phyloP scores from a whole-genome alignment of 2,888 invertebrate species.

The Apodemia duryi region DNA sequence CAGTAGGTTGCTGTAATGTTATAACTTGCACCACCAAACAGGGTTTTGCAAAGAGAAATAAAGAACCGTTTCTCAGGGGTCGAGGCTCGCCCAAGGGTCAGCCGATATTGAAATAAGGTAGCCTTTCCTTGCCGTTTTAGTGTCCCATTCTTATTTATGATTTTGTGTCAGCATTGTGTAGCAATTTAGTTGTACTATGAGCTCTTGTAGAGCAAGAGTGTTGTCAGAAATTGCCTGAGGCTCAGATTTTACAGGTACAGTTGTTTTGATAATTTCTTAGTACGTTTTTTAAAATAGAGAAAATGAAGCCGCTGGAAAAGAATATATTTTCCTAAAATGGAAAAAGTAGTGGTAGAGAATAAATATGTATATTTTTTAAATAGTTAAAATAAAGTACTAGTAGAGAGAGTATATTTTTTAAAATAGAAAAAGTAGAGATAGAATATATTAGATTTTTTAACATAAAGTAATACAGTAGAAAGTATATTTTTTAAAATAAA shows the following conservation, averaged over 20 bases:
- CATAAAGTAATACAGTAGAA: too few species aligned
- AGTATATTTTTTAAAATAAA: too few species aligned
- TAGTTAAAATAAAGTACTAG: too few species aligned
- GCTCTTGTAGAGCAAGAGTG: conserved; percentile 10
- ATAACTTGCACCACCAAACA: neutral
- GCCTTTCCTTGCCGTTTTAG: conserved; percentile 15
- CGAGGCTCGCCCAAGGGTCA: conserved; percentile 15
- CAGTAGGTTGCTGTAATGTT: neutral
- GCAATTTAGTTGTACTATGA: conserved; percentile 10
- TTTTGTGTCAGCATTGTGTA: conserved; percentile 19
- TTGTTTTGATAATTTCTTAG: too few species aligned
- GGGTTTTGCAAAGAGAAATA: conserved; percentile 22
- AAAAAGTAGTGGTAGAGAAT: too few species aligned
- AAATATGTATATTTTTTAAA: too few species aligned
- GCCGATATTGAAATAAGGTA: conserved; percentile 22
- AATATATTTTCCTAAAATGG: too few species aligned
- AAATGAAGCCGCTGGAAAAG: too few species aligned
- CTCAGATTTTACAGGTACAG: neutral
- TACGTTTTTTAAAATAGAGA: too few species aligned
- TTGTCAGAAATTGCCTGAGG: neutral
- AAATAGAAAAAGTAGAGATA: too few species aligned
- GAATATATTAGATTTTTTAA: too few species aligned
- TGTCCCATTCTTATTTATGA: conserved; percentile 17
- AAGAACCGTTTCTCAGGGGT: conserved; percentile 17
- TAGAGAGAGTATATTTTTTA: too few species aligned